Conservation (phyloP, 2,888 invertebrate genomes). For the Diarsia brunnea region DNA sequence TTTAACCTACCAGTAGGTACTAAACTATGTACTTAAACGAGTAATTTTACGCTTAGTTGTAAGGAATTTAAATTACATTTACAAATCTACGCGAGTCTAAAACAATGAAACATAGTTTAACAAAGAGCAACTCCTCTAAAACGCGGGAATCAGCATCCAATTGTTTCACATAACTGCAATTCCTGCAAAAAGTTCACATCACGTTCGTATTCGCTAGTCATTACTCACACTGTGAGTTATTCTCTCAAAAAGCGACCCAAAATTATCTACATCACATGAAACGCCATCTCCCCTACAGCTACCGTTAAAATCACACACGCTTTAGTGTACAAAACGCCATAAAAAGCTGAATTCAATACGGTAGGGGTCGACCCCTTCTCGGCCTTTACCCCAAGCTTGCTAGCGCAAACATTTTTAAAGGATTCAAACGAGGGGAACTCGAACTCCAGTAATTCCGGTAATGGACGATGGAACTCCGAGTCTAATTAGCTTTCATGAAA, state of each 20-base stretch:
- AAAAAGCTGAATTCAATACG: constrained; percentile 54
- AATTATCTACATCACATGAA: not conserved
- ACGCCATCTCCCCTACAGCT: constrained; percentile 40
- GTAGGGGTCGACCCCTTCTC: constrained; percentile 50
- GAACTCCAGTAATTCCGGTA: constrained; percentile 74
- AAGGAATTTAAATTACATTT: constrained; percentile 1
- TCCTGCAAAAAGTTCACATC: not conserved
- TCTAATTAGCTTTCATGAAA: constrained; percentile 77
- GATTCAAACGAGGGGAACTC: constrained; percentile 56
- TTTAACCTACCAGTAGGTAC: not conserved
- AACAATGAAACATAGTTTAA: constrained; percentile 7
- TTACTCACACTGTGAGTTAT: not conserved
- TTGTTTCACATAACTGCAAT: not conserved
- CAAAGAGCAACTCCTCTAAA: not conserved
- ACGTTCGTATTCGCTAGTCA: constrained; percentile 4
- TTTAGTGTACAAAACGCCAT: constrained; percentile 36
- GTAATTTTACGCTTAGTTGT: not conserved
- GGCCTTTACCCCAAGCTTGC: constrained; percentile 39
- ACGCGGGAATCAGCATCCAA: not conserved
- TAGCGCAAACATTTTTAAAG: constrained; percentile 71
- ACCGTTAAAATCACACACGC: constrained; percentile 41
- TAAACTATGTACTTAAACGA: not conserved
- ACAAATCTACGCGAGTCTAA: not conserved
- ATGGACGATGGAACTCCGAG: constrained; percentile 75
- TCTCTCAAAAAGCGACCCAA: constrained; percentile 14